Evolutionary conservation across 2,797 vertebrate species (phyloP).

Genomic region (Tenualosa ilisha): DNA sequence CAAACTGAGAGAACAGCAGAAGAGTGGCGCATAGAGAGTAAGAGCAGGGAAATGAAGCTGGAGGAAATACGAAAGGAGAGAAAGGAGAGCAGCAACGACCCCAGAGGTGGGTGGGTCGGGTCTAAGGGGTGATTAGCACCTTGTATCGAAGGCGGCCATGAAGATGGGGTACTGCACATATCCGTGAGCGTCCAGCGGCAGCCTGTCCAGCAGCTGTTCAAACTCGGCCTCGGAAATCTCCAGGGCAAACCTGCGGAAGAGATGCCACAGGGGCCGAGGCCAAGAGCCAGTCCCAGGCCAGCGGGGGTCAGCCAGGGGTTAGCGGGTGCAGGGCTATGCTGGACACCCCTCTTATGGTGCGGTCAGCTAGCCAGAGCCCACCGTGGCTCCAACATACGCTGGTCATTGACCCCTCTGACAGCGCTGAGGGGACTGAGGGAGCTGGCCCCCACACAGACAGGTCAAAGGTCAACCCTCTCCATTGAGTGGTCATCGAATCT

Average conservation of each 20-base stretch:
- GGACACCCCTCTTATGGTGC: conserved; percentile 62
- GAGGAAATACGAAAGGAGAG: too few relatives aligned
- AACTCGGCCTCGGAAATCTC: conserved; percentile 86
- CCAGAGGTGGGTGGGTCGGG: background rate
- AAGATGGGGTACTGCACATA: conserved; percentile 72
- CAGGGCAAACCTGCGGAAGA: conserved; percentile 74
- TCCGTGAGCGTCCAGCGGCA: conserved; percentile 77
- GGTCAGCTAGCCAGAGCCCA: conserved; percentile 74
- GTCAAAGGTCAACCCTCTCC: conserved; percentile 91
- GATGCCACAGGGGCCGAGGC: background rate
- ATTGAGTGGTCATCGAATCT: conserved; percentile 82
- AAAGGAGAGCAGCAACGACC: background rate
- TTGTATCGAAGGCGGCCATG: conserved; percentile 63
- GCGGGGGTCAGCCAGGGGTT: conserved; percentile 45
- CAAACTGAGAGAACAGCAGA: conserved; percentile 15
- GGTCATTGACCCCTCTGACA: conserved; percentile 90
- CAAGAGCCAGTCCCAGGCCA: conserved; percentile 9
- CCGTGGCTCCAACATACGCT: conserved; percentile 86
- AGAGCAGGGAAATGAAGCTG: background rate
- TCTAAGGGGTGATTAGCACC: conserved; percentile 40
- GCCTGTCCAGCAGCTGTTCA: conserved; percentile 85
- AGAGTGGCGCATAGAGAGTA: background rate
- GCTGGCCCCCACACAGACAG: conserved; percentile 80
- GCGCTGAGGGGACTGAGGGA: conserved; percentile 74
- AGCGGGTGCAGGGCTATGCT: conserved; percentile 61